Evolutionary conservation across 1,140 invertebrate genomes (phyloP).

Genomic region (Zaprionus tsacasi): DNA sequence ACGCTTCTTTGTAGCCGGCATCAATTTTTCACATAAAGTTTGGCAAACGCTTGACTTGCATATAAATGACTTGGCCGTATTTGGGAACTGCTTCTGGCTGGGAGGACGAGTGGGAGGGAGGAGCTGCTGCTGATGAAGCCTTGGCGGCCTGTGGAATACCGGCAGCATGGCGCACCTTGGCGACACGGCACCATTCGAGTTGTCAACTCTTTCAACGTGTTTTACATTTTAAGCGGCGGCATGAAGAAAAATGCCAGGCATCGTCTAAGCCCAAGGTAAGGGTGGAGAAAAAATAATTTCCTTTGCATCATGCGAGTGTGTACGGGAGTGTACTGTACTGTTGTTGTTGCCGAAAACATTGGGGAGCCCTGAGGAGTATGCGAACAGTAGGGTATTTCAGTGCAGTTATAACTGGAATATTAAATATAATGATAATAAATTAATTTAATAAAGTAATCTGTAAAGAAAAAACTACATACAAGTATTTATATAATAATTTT

Average conservation of each 20-base stretch:
- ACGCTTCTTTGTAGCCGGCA: slow-evolving; percentile 54
- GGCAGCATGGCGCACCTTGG: slow-evolving; percentile 14
- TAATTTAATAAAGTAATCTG: neutral
- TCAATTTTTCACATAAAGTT: slow-evolving; percentile 83
- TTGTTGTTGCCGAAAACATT: slow-evolving; percentile 31
- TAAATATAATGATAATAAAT: neutral
- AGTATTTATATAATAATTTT: neutral
- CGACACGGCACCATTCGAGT: slow-evolving; percentile 59
- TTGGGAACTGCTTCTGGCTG: slow-evolving; percentile 25
- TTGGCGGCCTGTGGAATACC: slow-evolving; percentile 20
- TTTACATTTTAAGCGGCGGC: slow-evolving; percentile 70
- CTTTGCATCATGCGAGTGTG: slow-evolving; percentile 69
- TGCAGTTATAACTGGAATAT: neutral
- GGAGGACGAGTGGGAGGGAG: neutral
- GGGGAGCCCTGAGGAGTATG: neutral
- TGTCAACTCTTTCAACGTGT: slow-evolving; percentile 82
- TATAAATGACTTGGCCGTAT: slow-evolving; percentile 76
- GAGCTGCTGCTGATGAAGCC: slow-evolving; percentile 21
- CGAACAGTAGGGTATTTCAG: neutral
- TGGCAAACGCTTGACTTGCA: slow-evolving; percentile 81
- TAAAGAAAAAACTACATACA: neutral
- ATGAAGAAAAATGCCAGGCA: slow-evolving; percentile 42
- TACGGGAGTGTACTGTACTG: slow-evolving; percentile 14
- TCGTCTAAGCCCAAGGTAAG: slow-evolving; percentile 25
- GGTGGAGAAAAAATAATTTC: slow-evolving; percentile 70